These are phyloP conservation scores for Terrapene triunguis DNA, from an alignment of 2,113 vertebrate species.

Conservation along the genomic window DNA sequence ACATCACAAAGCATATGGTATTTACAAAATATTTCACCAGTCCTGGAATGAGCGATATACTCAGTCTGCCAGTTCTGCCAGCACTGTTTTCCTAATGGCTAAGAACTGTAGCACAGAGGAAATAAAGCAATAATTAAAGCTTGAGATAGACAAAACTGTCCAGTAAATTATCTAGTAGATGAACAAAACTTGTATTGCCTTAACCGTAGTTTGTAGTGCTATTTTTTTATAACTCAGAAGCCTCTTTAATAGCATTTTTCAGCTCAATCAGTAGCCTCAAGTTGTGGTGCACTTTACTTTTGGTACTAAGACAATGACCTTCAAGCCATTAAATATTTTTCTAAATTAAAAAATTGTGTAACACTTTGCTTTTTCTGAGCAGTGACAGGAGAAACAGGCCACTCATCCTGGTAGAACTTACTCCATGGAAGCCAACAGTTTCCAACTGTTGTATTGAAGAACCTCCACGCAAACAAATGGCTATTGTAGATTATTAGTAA, in stretches of 20 bases:
- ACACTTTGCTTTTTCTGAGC: constrained; percentile 6
- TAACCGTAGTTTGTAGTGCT: constrained; percentile 54
- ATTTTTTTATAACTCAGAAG: constrained; percentile 29
- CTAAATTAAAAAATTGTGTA: neutral
- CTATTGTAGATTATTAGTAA: neutral
- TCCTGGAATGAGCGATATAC: constrained; percentile 26
- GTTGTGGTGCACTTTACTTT: constrained; percentile 80
- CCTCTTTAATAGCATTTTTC: constrained; percentile 39
- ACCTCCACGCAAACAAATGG: neutral
- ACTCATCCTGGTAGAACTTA: neutral
- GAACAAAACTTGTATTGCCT: constrained; percentile 55
- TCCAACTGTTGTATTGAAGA: neutral
- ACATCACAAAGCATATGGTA: neutral
- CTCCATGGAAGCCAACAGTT: accelerated
- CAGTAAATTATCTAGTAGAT: constrained; percentile 32
- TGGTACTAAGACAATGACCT: constrained; percentile 77
- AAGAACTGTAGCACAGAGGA: constrained; percentile 60
- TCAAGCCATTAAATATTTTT: constrained; percentile 34
- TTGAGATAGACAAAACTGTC: constrained; percentile 25
- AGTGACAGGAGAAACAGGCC: neutral
- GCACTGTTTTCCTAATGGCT: constrained; percentile 61
- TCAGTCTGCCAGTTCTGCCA: constrained; percentile 62
- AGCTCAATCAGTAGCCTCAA: constrained; percentile 60
- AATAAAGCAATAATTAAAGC: constrained; percentile 77
- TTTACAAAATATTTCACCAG: neutral